Conservation (phyloP, 2,113 vertebrate genomes). For the Oriolus oriolus region DNA sequence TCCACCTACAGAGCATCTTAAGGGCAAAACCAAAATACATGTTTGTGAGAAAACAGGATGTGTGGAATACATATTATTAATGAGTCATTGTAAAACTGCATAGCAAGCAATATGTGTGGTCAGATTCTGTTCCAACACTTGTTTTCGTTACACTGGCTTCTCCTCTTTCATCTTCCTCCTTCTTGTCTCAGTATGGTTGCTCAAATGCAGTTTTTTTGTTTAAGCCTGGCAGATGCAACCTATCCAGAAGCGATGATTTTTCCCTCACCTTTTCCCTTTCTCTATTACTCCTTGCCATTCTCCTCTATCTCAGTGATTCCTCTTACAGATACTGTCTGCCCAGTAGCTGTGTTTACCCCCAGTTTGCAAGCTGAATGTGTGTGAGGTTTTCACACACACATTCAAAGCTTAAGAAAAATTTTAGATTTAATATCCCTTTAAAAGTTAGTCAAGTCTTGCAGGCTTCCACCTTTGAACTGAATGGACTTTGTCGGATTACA, state of each 20-base stretch:
- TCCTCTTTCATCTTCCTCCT: neutral
- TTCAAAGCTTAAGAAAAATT: neutral
- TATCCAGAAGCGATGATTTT: neutral
- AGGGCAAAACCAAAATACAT: neutral
- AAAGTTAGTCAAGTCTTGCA: neutral
- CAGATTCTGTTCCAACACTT: neutral
- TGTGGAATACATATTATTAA: neutral
- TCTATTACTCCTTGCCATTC: neutral
- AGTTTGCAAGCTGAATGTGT: neutral
- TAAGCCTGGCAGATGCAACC: neutral
- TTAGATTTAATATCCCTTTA: neutral
- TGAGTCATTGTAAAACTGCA: neutral
- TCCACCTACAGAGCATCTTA: neutral
- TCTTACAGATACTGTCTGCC: neutral
- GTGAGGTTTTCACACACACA: no score
- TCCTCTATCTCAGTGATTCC: neutral
- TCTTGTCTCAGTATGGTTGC: neutral
- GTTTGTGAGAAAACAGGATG: neutral
- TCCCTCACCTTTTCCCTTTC: neutral
- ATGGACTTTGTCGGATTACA: neutral
- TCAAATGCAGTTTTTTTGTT: neutral
- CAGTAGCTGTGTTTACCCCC: neutral
- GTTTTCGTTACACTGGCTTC: neutral
- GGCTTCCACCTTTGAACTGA: neutral
- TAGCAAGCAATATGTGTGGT: neutral